These are phyloP conservation scores for Masnerella sp. DNA, from an alignment of 2,888 invertebrate species.

Conservation along the genomic window DNA sequence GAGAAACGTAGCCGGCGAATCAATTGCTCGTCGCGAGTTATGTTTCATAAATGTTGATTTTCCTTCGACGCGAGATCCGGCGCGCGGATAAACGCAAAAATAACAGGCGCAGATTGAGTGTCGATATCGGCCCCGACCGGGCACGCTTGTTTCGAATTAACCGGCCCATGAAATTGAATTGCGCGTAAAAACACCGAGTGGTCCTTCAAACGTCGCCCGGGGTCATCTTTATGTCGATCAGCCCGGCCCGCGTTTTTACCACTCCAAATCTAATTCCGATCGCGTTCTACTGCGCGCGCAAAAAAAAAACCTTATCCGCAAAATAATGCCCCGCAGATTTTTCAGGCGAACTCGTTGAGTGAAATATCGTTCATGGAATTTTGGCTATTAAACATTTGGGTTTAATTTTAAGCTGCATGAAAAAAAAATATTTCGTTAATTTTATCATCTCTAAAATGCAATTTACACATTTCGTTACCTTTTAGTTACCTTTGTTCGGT, in stretches of 20 bases:
- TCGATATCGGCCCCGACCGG: constrained; percentile 38
- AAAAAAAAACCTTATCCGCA: too few species aligned
- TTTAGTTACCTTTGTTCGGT: too few species aligned
- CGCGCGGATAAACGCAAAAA: constrained; percentile 40
- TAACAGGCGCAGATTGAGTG: constrained; percentile 47
- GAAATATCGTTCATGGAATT: too few species aligned
- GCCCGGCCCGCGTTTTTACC: constrained; percentile 1
- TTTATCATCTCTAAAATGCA: too few species aligned
- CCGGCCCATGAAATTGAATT: constrained; percentile 66
- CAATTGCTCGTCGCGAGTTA: constrained; percentile 41
- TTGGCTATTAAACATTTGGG: too few species aligned
- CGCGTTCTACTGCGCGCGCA: neutral
- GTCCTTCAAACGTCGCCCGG: constrained; percentile 47
- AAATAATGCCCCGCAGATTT: too few species aligned
- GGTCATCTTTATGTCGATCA: constrained; percentile 54
- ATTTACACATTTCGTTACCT: too few species aligned
- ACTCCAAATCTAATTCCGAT: constrained; percentile 4
- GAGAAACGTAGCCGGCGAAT: constrained; percentile 10
- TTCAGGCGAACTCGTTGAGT: too few species aligned
- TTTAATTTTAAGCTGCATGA: too few species aligned
- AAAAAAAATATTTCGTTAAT: too few species aligned
- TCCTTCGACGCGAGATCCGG: constrained; percentile 19
- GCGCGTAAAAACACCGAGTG: constrained; percentile 62
- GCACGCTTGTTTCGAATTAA: constrained; percentile 61
- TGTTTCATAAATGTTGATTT: constrained; percentile 51